These are phyloP conservation scores for Conus ventricosus DNA, from an alignment of 1,140 invertebrate genomes.

Conservation along the genomic window DNA sequence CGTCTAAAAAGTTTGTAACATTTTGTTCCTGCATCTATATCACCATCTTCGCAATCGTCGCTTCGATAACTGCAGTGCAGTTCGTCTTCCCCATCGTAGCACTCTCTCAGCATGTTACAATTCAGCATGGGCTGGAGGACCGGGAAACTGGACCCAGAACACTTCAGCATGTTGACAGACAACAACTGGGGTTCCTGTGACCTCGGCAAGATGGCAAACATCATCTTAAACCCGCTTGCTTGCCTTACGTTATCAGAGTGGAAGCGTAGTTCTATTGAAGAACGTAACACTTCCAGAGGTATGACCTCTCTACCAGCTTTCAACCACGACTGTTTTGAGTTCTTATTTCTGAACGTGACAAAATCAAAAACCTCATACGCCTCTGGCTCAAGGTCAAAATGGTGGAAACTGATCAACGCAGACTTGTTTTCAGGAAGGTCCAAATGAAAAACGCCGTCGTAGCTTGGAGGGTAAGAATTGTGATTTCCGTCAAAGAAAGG, in stretches of 20 bases:
- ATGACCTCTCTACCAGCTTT: too few relatives aligned
- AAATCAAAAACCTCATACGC: too few relatives aligned
- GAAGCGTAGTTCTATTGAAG: not conserved
- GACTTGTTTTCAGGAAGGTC: too few relatives aligned
- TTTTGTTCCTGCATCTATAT: not conserved
- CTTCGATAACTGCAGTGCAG: not conserved
- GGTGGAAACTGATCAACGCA: too few relatives aligned
- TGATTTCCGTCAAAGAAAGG: too few relatives aligned
- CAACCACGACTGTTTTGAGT: too few relatives aligned
- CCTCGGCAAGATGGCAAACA: not conserved
- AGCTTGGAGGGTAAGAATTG: too few relatives aligned
- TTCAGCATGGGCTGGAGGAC: not conserved
- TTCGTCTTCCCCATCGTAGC: not conserved
- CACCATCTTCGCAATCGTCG: not conserved
- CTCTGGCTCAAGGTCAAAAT: too few relatives aligned
- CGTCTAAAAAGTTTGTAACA: not conserved
- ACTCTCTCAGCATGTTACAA: constrained; percentile 8
- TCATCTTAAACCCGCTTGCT: not conserved
- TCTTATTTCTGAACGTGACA: too few relatives aligned
- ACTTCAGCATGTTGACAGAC: not conserved
- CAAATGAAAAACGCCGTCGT: too few relatives aligned
- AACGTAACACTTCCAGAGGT: not conserved
- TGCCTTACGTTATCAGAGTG: not conserved
- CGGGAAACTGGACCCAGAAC: not conserved
- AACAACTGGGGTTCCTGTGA: constrained; percentile 14